Evolutionary conservation across 2,113 vertebrate genomes (phyloP).

Genomic region (Microcebus tavaratra): DNA sequence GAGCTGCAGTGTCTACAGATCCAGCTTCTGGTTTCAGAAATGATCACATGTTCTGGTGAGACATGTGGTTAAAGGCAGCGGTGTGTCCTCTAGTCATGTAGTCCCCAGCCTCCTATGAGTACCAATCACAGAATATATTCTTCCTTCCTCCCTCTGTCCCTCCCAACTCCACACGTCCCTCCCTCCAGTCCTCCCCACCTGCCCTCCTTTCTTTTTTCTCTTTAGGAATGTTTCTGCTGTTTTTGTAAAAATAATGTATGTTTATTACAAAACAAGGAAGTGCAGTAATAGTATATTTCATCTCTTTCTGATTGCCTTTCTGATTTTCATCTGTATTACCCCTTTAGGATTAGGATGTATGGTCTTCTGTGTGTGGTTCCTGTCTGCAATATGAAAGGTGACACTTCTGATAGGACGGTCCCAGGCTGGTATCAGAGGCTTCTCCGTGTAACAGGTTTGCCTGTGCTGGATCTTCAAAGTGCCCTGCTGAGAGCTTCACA

Average conservation of each 20-base stretch:
- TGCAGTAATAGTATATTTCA: neutral
- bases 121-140: neutral
- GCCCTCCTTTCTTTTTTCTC: neutral
- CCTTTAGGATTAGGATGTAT: neutral
- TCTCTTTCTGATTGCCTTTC: neutral
- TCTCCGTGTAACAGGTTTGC: neutral
- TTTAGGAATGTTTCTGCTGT: neutral
- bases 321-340: neutral
- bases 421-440: neutral
- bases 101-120: neutral
- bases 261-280: neutral
- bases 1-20: neutral
- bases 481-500: neutral
- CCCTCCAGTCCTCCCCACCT: accelerated
- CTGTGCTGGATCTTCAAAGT: neutral
- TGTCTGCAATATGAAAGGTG: neutral
- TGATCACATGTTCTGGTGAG: neutral
- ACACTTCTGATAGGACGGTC: neutral
- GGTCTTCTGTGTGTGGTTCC: neutral
- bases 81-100: neutral
- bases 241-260: neutral
- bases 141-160: too few relatives aligned
- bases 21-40: neutral
- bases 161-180: accelerated
- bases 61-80: neutral